Evolutionary conservation across 2,888 invertebrate genomes (phyloP).

Genomic region (Brachylomia viminalis): DNA sequence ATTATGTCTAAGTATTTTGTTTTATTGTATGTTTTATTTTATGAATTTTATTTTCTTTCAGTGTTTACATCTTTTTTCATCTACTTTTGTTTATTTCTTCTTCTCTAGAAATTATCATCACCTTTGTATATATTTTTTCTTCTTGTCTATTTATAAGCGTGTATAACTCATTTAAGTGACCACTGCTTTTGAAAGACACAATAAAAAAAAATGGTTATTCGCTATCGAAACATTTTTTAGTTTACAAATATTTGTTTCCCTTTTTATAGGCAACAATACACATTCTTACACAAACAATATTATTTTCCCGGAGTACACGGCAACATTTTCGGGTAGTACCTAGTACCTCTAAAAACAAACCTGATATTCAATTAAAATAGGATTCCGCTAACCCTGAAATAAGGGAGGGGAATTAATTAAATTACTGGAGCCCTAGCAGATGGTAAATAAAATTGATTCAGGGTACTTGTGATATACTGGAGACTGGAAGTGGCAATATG

Average conservation of each 20-base stretch:
- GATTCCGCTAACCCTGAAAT: conserved; percentile 64
- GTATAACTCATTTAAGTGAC: too few species aligned
- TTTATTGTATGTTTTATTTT: too few species aligned
- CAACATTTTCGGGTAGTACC: conserved; percentile 31
- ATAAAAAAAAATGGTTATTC: too few species aligned
- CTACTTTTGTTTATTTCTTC: too few species aligned
- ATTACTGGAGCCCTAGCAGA: conserved; percentile 72
- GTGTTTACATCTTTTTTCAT: too few species aligned
- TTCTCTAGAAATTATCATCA: too few species aligned
- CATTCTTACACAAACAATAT: not conserved
- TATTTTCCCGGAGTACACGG: conserved; percentile 9
- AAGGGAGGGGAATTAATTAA: conserved; percentile 68
- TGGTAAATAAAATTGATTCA: conserved; percentile 74
- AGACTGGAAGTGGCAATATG: conserved; percentile 53
- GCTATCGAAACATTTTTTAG: too few species aligned
- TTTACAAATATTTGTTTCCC: not conserved
- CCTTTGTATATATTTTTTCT: too few species aligned
- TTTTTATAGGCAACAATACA: not conserved
- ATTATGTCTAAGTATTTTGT: too few species aligned
- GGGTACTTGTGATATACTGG: conserved; percentile 41
- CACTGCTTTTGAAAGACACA: too few species aligned
- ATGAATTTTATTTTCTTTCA: too few species aligned
- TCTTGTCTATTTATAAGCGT: too few species aligned
- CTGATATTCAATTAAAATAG: conserved; percentile 69
- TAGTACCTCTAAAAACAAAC: conserved; percentile 54